Evolutionary conservation across 2,113 vertebrate species (phyloP).

Genomic region (Hydropotes inermis): DNA sequence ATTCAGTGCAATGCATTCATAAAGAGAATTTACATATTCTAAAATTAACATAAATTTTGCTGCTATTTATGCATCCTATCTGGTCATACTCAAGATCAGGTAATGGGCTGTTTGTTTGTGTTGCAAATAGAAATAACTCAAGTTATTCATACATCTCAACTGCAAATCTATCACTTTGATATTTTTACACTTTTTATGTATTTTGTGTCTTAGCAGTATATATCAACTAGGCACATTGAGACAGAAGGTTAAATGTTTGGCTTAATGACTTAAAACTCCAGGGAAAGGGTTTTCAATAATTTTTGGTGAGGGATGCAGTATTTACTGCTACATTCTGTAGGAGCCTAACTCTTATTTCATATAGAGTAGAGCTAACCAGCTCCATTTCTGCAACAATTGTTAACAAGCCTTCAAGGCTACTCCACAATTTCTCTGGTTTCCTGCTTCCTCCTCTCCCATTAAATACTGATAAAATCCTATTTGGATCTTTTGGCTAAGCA

Average conservation of each 20-base stretch:
- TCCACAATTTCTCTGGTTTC: not conserved
- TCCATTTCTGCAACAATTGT: not conserved
- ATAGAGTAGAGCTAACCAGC: not conserved
- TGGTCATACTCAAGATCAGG: not conserved
- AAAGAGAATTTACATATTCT: constrained; percentile 51
- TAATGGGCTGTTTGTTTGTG: constrained; percentile 1
- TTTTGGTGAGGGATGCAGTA: not conserved
- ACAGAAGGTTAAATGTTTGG: constrained; percentile 9
- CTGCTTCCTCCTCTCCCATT: not conserved
- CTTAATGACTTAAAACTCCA: constrained; percentile 1
- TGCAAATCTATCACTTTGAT: constrained; percentile 40
- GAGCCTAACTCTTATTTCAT: not conserved
- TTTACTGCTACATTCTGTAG: not conserved
- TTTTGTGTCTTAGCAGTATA: not conserved
- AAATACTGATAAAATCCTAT: not conserved
- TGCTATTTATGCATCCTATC: constrained; percentile 31
- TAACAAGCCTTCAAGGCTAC: not conserved
- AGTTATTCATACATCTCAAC: constrained; percentile 37
- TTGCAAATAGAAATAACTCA: constrained; percentile 22
- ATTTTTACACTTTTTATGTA: constrained; percentile 18
- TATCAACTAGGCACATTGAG: not conserved
- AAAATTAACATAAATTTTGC: constrained; percentile 52
- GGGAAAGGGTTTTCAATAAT: not conserved
- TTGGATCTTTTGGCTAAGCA: not conserved
- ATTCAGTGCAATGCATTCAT: constrained; percentile 30